Conservation (phyloP, 2,797 vertebrate genomes). For the Tokudaia muenninki region DNA sequence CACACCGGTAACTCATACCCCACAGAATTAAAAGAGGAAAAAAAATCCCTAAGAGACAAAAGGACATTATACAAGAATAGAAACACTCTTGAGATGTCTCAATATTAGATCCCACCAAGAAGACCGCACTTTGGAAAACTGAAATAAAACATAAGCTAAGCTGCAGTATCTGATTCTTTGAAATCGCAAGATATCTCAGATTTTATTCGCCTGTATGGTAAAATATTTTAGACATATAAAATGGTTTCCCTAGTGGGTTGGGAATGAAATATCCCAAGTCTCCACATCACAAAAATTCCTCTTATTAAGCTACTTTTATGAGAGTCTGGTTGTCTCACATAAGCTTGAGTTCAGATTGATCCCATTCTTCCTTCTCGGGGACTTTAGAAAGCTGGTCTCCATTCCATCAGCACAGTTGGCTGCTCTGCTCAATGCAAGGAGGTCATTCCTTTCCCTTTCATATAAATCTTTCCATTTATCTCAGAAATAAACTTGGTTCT, state of each 20-base stretch:
- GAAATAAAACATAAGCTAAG: constrained; percentile 39
- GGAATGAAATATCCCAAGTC: constrained; percentile 45
- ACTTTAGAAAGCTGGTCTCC: constrained; percentile 40
- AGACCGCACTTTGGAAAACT: constrained; percentile 33
- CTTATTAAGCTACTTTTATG: constrained; percentile 59
- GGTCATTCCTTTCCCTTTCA: constrained; percentile 30
- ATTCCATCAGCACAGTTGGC: constrained; percentile 2
- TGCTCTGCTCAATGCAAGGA: background rate
- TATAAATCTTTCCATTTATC: constrained; percentile 52
- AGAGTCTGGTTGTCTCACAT: constrained; percentile 3
- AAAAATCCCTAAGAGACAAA: background rate
- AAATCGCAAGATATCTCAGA: constrained; percentile 45
- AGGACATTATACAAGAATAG: background rate
- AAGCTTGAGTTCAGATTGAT: constrained; percentile 58
- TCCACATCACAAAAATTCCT: constrained; percentile 61
- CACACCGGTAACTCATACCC: background rate
- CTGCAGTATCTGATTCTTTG: constrained; percentile 51
- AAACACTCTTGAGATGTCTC: constrained; percentile 35
- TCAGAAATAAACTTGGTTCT: constrained; percentile 27
- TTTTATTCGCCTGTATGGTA: constrained; percentile 62
- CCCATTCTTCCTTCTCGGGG: constrained; percentile 23
- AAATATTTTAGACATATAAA: constrained; percentile 65
- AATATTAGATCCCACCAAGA: constrained; percentile 25
- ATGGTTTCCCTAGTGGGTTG: constrained; percentile 64
- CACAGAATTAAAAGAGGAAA: background rate